phyloP scores from a whole-genome alignment of 2,113 vertebrate species.

The Atherinomorus stipes region DNA sequence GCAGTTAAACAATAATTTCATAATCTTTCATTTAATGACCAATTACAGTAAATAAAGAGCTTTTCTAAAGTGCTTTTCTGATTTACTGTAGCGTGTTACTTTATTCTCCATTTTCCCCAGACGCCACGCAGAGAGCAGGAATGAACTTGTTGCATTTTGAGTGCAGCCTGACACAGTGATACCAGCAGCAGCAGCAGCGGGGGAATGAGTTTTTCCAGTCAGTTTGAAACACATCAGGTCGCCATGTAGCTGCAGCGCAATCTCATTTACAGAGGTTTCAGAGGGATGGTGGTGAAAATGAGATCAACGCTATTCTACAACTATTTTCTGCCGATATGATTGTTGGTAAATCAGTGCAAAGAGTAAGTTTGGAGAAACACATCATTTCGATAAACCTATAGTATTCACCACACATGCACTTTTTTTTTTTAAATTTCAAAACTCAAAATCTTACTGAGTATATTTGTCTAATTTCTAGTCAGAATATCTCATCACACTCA shows the following conservation, averaged over 20 bases:
- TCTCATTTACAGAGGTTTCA: conserved; percentile 22
- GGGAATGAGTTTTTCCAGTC: conserved; percentile 17
- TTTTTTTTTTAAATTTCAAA: too few relatives aligned
- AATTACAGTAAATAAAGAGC: too few relatives aligned
- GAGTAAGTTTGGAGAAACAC: conserved; percentile 15
- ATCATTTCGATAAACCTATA: not conserved
- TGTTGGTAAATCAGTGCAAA: conserved; percentile 17
- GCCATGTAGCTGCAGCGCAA: conserved; percentile 18
- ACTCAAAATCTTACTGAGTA: too few relatives aligned
- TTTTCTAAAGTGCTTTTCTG: too few relatives aligned
- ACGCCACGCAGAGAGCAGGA: not conserved
- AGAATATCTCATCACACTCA: too few relatives aligned
- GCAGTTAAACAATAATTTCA: too few relatives aligned
- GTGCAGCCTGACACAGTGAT: conserved; percentile 4
- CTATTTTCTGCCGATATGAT: conserved; percentile 24
- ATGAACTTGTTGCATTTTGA: conserved; percentile 19
- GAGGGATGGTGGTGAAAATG: conserved; percentile 1
- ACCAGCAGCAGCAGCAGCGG: conserved; percentile 2
- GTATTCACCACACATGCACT: too few relatives aligned
- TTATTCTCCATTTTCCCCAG: too few relatives aligned
- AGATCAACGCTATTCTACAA: conserved; percentile 15
- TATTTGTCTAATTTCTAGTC: too few relatives aligned
- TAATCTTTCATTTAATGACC: too few relatives aligned
- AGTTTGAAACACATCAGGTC: conserved; percentile 23
- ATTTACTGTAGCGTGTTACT: too few relatives aligned